Evolutionary conservation across 2,888 invertebrate genomes (phyloP), one percentile per base, ranked within the genome.

Genomic region (Eueremaeus valkanovi): DNA sequence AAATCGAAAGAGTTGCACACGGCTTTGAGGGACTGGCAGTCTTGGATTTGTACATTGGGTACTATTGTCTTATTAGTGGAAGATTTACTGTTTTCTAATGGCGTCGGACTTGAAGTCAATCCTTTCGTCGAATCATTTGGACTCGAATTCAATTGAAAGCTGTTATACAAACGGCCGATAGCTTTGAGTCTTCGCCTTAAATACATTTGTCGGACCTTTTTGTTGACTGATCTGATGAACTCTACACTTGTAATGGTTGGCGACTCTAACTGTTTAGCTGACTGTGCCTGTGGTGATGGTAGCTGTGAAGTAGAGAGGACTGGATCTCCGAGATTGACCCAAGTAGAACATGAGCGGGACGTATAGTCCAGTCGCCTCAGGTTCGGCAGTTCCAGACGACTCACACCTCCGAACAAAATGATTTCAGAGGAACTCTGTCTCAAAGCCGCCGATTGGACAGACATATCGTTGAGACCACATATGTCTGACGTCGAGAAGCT

Each of bases 401-500:
- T 63, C 11, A 63, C 72, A 75, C 78, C 77, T 72, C 77, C 78
- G 33, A 76, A 75, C 61, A 83, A 36, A 80, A 80, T 77, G 77
- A 78, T 78, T 77, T 79, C 81, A 73, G 79, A 80, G 51, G 31
- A 87, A 81, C 83, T 80, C 82, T 80, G 78, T 80, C 81, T 77
- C 79, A 81, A 33, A 79, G 79, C 73, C 81, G 79, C 76, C 18
- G 61, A 61, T n/a, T 77, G 75, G 27, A 76, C 73, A 6, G 86
- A 76, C 13, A 13, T 72, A 61, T 45, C 73, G 73, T 45, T 78
- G 73, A 61, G 40, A 86, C 0, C 87, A 86, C 79, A 88, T 24
- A 92, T 90, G 82, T 93, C 93, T 36, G 89, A 89, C 0, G 92
- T 91, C 81, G 92, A 92, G 85, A 92, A 92, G 80, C 91, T 91